Conservation (phyloP, 2,113 vertebrate genomes). For the Phalacrocorax aristotelis region DNA sequence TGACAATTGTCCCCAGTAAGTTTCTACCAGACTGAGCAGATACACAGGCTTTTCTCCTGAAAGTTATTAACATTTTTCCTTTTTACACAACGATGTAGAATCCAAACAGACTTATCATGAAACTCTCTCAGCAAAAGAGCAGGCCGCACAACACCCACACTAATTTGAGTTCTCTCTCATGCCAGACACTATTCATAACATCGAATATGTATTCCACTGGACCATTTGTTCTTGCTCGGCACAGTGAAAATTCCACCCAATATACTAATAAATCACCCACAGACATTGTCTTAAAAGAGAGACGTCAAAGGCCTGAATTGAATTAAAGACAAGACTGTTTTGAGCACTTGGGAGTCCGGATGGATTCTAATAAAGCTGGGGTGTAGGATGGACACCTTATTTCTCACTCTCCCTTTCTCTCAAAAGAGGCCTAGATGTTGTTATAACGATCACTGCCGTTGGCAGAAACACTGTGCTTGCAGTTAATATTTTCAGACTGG, state of each 20-base stretch:
- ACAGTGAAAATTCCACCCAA: neutral
- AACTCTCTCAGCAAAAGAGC: neutral
- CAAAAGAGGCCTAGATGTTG: neutral
- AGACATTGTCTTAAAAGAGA: neutral
- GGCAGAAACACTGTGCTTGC: neutral
- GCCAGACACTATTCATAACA: neutral
- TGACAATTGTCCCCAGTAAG: neutral
- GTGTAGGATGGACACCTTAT: neutral
- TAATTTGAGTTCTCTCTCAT: neutral
- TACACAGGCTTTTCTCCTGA: neutral
- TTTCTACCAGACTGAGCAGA: neutral
- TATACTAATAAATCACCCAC: neutral
- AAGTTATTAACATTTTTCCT: neutral
- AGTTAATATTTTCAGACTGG: slow-evolving; percentile 48
- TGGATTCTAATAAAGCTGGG: neutral
- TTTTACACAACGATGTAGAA: neutral
- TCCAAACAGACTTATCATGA: neutral
- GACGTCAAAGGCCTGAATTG: neutral
- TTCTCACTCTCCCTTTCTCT: neutral
- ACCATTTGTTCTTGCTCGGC: slow-evolving; percentile 2
- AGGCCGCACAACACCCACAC: neutral
- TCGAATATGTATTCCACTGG: neutral
- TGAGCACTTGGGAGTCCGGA: neutral
- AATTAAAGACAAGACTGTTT: neutral
- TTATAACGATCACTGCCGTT: neutral